Evolutionary conservation across 2,888 invertebrate species (phyloP).

Genomic region (Noctuana brunneofusca): DNA sequence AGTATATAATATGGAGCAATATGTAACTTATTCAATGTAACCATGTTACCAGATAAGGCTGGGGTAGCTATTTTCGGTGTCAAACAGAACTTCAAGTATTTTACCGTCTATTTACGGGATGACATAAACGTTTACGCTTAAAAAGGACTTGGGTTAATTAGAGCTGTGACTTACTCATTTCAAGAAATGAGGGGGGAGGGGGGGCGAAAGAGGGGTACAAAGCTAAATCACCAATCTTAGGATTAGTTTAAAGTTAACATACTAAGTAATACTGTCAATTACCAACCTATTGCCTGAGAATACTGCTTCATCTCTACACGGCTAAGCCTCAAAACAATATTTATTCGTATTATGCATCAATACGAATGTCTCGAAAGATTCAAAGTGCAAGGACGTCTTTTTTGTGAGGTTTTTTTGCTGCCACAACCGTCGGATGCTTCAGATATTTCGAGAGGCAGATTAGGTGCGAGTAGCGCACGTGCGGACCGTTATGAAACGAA

Average conservation of each 20-base stretch:
- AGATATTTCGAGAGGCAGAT: conserved; percentile 24
- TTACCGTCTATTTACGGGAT: conserved; percentile 22
- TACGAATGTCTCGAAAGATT: not conserved
- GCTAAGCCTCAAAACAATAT: conserved; percentile 9
- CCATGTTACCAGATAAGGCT: not conserved
- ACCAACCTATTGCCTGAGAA: not conserved
- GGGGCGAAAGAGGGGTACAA: too few species aligned
- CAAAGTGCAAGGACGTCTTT: conserved; percentile 11
- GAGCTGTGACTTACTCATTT: not conserved
- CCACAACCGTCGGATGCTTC: conserved; percentile 17
- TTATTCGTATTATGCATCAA: not conserved
- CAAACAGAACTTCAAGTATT: conserved; percentile 19
- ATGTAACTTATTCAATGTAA: conserved; percentile 1
- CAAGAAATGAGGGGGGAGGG: too few species aligned
- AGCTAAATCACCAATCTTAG: too few species aligned
- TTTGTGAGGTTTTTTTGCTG: conserved; percentile 14
- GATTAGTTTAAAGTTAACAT: too few species aligned
- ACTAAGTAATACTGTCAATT: too few species aligned
- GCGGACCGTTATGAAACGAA: conserved; percentile 9
- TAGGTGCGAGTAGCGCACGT: conserved; percentile 19
- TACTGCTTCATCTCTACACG: not conserved
- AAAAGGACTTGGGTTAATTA: conserved; percentile 3
- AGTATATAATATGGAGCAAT: too few species aligned
- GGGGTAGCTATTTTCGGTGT: conserved; percentile 18
- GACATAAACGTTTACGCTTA: conserved; percentile 5